Percentiles rank a stretch among this genome's conserved stretches.
These are phyloP conservation scores for Dione juno DNA, from an alignment of 2,888 invertebrate genomes.

Conservation along the genomic window DNA sequence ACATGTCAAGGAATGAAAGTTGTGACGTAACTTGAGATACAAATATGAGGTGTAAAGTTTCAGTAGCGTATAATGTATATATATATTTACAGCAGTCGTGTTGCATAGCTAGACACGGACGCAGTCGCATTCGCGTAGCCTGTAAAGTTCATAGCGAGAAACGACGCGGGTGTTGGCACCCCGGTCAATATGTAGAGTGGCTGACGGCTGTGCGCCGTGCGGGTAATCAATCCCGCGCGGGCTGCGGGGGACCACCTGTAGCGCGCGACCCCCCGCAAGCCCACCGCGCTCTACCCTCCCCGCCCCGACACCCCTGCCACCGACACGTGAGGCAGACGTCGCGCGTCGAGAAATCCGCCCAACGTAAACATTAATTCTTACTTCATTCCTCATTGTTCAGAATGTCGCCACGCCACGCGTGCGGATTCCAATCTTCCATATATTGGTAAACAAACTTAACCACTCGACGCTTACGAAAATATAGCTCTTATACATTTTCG, in stretches of 20 bases:
- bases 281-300: constrained; percentile 54
- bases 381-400: constrained; percentile 81
- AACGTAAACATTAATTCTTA: constrained; percentile 84
- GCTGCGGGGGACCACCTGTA: constrained; percentile 73
- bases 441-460: constrained; percentile 79
- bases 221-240: constrained; percentile 78
- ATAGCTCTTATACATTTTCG: constrained; percentile 18
- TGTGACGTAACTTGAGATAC: constrained; percentile 15
- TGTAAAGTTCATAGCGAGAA: constrained; percentile 69
- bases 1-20: not conserved
- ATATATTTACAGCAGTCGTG: not conserved
- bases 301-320: constrained; percentile 57
- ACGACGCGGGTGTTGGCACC: constrained; percentile 76
- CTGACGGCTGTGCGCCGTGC: constrained; percentile 66
- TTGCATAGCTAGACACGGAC: constrained; percentile 37
- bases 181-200: constrained; percentile 83
- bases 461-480: constrained; percentile 50
- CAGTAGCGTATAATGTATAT: constrained; percentile 1
- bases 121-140: constrained; percentile 59
- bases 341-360: constrained; percentile 80
- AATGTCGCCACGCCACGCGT: constrained; percentile 76
- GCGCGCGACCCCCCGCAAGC: constrained; percentile 47
- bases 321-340: constrained; percentile 81
- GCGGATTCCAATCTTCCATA: constrained; percentile 70
- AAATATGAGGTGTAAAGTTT: constrained; percentile 5